phyloP scores from a whole-genome alignment of 2,888 invertebrate genomes.

The Rhodophaea formosa region DNA sequence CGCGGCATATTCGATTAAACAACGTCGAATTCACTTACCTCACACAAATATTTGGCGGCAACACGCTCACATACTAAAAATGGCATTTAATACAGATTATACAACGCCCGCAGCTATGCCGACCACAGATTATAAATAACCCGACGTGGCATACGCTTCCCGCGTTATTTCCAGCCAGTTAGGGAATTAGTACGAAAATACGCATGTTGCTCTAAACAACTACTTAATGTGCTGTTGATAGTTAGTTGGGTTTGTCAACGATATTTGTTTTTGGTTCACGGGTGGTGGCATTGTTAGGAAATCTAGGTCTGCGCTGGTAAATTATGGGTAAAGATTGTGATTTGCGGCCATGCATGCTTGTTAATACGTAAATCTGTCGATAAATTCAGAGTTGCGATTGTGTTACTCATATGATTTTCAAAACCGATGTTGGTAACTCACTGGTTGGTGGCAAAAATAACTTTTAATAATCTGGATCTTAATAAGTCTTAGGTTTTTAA shows the following conservation, averaged over 20 bases:
- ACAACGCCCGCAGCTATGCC: slow-evolving; percentile 1
- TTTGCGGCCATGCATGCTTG: not conserved
- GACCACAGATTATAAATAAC: slow-evolving; percentile 18
- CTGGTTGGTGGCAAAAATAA: too few relatives aligned
- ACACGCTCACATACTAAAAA: slow-evolving; percentile 3
- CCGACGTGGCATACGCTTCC: slow-evolving; percentile 17
- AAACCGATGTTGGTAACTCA: too few relatives aligned
- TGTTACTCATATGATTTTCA: not conserved
- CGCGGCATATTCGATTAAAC: not conserved
- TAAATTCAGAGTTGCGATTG: not conserved
- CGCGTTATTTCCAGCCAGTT: slow-evolving; percentile 13
- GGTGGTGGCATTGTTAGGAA: not conserved
- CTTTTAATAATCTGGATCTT: too few relatives aligned
- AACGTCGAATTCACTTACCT: not conserved
- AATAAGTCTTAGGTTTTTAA: too few relatives aligned
- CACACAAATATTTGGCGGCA: slow-evolving; percentile 3
- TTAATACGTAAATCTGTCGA: too few relatives aligned
- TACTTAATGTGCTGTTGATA: slow-evolving; percentile 14
- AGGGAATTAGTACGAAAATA: slow-evolving; percentile 9
- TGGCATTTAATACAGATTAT: slow-evolving; percentile 9
- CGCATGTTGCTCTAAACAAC: slow-evolving; percentile 19
- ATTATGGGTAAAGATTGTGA: not conserved
- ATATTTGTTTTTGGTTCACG: not conserved
- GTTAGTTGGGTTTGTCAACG: not conserved
- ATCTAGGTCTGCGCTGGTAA: not conserved